Conservation (phyloP, 2,797 vertebrate species). For the Presbytis comata region DNA sequence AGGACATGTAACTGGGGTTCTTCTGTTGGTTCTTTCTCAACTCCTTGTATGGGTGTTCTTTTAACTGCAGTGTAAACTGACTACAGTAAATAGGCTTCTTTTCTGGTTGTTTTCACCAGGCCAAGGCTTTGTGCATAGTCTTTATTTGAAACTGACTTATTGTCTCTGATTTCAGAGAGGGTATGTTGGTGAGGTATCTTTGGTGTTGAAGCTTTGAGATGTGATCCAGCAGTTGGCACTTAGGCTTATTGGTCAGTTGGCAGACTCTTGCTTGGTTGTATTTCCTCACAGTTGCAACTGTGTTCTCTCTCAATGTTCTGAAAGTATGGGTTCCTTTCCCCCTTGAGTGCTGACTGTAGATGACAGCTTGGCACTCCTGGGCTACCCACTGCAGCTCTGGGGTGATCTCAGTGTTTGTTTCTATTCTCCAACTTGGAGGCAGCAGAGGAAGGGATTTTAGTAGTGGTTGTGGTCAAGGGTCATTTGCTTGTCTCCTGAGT, state of each 20-base stretch:
- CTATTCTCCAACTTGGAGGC: background rate
- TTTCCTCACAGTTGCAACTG: background rate
- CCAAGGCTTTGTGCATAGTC: background rate
- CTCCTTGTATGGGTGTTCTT: background rate
- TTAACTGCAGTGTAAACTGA: background rate
- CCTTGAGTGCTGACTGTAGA: background rate
- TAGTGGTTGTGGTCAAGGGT: background rate
- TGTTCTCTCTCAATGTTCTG: background rate
- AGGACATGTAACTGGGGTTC: background rate
- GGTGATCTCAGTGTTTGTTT: background rate
- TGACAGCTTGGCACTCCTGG: background rate
- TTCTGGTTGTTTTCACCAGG: background rate
- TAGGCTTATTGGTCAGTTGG: background rate
- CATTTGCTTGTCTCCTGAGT: background rate
- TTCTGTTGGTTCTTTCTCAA: background rate
- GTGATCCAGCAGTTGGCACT: background rate
- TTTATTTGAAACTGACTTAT: background rate
- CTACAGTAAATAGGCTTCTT: background rate
- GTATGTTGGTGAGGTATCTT: background rate
- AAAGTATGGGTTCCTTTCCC: background rate
- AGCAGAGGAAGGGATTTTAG: background rate
- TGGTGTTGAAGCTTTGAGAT: background rate
- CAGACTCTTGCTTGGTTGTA: background rate
- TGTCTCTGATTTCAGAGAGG: background rate
- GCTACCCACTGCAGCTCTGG: background rate